A percentile compares a stretch with the other conserved stretches of the same genome.
Evolutionary conservation across 2,888 invertebrate species (phyloP).

Genomic region (Pammene fasciana): DNA sequence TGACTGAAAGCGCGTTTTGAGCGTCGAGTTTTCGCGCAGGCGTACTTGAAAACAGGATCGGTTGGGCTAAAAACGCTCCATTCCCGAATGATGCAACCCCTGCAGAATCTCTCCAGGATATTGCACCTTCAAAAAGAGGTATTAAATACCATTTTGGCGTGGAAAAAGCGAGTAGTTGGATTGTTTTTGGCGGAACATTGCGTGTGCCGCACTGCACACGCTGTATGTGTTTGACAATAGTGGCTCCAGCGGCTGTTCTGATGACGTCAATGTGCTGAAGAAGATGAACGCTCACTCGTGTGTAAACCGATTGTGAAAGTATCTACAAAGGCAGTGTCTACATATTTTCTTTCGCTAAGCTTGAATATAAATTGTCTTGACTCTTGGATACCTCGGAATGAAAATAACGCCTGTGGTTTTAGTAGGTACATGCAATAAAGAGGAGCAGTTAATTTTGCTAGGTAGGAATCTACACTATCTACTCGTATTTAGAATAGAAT

Average conservation of each 20-base stretch:
- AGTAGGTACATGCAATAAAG: conserved; percentile 6
- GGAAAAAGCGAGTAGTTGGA: conserved; percentile 9
- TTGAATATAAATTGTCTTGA: background rate
- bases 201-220: conserved; percentile 84
- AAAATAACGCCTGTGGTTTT: conserved; percentile 9
- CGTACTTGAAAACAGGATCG: conserved; percentile 74
- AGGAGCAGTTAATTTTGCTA: background rate
- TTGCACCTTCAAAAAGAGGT: conserved; percentile 40
- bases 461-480: no score
- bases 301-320: conserved; percentile 55
- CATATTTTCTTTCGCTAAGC: background rate
- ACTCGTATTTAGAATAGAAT: background rate
- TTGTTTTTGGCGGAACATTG: conserved; percentile 56
- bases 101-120: conserved; percentile 40
- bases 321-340: conserved; percentile 30
- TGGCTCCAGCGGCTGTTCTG: conserved; percentile 70
- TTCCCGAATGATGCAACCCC: conserved; percentile 52
- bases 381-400: background rate
- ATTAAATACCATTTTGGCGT: conserved; percentile 42
- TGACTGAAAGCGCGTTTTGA: conserved; percentile 69
- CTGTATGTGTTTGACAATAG: conserved; percentile 82
- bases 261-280: conserved; percentile 75
- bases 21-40: conserved; percentile 69
- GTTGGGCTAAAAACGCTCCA: conserved; percentile 61
- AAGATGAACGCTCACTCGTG: conserved; percentile 57